phyloP scores from a whole-genome alignment of 2,888 invertebrate genomes.

The Holacanthella duospinosa region DNA sequence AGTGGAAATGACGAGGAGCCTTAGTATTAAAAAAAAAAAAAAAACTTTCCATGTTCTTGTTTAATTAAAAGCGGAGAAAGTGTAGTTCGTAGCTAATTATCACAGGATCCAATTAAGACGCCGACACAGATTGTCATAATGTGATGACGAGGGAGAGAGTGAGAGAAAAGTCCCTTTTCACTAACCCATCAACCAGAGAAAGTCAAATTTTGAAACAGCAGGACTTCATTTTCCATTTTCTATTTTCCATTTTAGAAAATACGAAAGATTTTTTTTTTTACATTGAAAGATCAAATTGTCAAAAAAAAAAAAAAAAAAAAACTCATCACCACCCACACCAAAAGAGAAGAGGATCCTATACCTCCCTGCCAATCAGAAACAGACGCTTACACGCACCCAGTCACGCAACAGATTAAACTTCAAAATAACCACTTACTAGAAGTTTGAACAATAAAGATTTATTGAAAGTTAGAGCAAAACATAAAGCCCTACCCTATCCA shows the following conservation, averaged over 20 bases:
- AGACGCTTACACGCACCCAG: background rate
- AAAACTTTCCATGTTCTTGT: background rate
- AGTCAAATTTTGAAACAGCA: constrained; percentile 1
- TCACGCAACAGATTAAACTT: background rate
- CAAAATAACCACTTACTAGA: background rate
- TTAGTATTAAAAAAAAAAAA: background rate
- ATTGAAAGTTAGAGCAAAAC: no score
- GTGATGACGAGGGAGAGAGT: constrained; percentile 21
- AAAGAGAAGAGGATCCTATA: background rate
- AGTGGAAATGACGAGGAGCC: background rate
- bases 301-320: no score
- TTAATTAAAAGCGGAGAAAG: background rate
- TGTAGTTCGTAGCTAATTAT: constrained; percentile 37
- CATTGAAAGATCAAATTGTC: no score
- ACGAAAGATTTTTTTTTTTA: no score
- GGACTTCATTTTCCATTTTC: background rate
- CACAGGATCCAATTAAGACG: constrained; percentile 38
- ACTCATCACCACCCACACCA: no score
- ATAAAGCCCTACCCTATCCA: no score
- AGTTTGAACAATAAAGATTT: no score
- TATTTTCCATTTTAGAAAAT: background rate
- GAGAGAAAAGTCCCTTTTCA: background rate
- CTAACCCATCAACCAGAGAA: no score
- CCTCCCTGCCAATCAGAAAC: background rate
- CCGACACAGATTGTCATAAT: constrained; percentile 38